Evolutionary conservation across 2,888 invertebrate genomes (phyloP), one percentile per base, ranked within the genome.

Genomic region (Eupeodes latifasciatus): DNA sequence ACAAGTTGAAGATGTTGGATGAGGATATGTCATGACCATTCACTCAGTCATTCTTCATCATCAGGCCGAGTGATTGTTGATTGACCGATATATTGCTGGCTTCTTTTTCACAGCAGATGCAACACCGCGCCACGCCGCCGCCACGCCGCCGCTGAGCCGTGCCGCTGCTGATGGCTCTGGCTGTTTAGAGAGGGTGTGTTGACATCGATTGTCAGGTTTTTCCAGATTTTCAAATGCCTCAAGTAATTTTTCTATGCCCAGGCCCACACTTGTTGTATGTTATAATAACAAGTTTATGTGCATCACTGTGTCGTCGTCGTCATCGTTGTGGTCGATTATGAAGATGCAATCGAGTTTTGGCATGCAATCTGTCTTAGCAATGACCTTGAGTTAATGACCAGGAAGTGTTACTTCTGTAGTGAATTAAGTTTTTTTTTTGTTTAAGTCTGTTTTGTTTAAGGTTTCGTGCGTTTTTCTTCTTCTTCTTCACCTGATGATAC

Each of bases 321-420:
- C 36, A 36, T 16, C 36, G 64, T 57, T 16, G 49, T 51, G 40
- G 87, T 80, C 87, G 83, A 80, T 83, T 80, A 83, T 81, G 80
- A 80, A 83, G 83, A 67, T 81, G 72, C 77, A 87, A 87, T 83
- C 83, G 80, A 59, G 61, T 77, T 83, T 77, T 67, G 61, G 76
- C 83, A 83, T 87, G 83, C 87, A 83, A 87, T 87, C 83, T 69
- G 75, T 87, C 77, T 87, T 81, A 76, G 72, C 80, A 87, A 83
- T 87, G 87, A 87, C 87, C 87, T 87, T 87, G 87, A 87, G 80
- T 87, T 87, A 87, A 87, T 72, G 83, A 83, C 87, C 87, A 87
- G 87, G 87, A 87, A 87, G 83, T 74, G 76, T 71, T 80, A 79
- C 47, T 40, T 69, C 19, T 19, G 64, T 14, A 34, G 57, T 27